A percentile compares a stretch with the other conserved stretches of the same genome.
Conservation (phyloP, 2,888 invertebrate species). For the Monoplex corrugatus region DNA sequence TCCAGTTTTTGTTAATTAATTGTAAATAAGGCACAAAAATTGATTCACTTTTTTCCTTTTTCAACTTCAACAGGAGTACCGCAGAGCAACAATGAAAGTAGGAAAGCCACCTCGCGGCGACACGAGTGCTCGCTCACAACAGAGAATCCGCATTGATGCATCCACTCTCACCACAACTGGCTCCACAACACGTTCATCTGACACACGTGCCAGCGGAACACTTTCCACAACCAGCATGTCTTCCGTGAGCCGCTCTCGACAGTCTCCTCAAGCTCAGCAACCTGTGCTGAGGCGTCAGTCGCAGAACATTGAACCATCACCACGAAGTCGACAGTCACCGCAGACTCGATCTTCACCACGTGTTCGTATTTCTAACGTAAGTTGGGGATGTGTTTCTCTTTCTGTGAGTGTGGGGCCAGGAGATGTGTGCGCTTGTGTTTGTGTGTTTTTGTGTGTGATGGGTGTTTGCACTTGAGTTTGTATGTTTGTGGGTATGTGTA, state of each 20-base stretch:
- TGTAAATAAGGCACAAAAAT: too few species aligned
- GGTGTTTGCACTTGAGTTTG: not conserved
- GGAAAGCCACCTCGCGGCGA: not conserved
- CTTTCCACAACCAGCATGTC: not conserved
- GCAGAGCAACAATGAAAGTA: not conserved
- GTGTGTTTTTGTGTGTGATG: not conserved
- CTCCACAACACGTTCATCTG: not conserved
- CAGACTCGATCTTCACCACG: not conserved
- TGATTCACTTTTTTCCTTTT: too few species aligned
- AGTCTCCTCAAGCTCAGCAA: not conserved
- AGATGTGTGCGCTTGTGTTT: not conserved
- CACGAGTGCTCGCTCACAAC: not conserved
- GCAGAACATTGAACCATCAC: not conserved
- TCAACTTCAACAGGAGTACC: constrained; percentile 22
- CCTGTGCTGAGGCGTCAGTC: not conserved
- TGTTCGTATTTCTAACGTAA: constrained; percentile 45
- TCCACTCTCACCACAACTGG: constrained; percentile 9
- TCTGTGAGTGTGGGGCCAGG: too few species aligned
- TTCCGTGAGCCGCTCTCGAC: not conserved
- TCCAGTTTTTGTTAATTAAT: too few species aligned
- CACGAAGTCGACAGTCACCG: not conserved
- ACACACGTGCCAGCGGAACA: not conserved
- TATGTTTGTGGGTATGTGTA: not conserved
- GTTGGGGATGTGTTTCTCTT: not conserved
- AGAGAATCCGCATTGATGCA: not conserved